Evolutionary conservation across 2,888 invertebrate species (phyloP).

Genomic region (Drosophila incognita): DNA sequence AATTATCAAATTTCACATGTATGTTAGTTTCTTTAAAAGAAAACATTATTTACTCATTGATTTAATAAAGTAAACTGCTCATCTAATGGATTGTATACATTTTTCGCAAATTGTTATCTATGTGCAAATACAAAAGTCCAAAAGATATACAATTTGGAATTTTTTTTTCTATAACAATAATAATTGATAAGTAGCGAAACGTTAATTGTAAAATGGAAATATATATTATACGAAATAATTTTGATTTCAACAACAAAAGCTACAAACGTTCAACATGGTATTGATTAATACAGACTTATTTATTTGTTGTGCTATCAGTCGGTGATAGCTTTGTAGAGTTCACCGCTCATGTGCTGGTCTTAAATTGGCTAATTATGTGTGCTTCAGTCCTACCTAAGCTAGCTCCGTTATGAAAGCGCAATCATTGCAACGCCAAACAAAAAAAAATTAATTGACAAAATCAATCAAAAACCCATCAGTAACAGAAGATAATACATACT

Average conservation of each 20-base stretch:
- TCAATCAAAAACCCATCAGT: conserved; percentile 74
- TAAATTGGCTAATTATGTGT: conserved; percentile 47
- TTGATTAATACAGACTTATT: conserved; percentile 19
- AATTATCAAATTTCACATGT: neutral
- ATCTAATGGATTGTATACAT: neutral
- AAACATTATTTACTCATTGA: neutral
- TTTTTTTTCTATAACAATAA: neutral
- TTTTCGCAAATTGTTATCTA: neutral
- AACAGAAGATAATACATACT: conserved; percentile 8
- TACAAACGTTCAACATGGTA: neutral
- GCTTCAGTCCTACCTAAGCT: conserved; percentile 20
- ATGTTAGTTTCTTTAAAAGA: neutral
- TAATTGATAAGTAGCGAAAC: neutral
- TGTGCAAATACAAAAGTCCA: neutral
- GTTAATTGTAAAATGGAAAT: conserved; percentile 21
- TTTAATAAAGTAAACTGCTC: neutral
- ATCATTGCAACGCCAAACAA: conserved; percentile 21
- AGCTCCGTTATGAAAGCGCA: conserved; percentile 8
- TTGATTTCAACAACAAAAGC: conserved; percentile 8
- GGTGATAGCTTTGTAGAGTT: conserved; percentile 20
- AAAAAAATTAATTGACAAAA: conserved; percentile 40
- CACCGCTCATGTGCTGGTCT: conserved; percentile 11
- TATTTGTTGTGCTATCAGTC: conserved; percentile 33
- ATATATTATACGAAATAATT: conserved; percentile 1
- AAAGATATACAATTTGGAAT: neutral